Evolutionary conservation across 2,888 invertebrate species (phyloP), one percentile per base, ranked within the genome.

Genomic region (Hemaris fuciformis): DNA sequence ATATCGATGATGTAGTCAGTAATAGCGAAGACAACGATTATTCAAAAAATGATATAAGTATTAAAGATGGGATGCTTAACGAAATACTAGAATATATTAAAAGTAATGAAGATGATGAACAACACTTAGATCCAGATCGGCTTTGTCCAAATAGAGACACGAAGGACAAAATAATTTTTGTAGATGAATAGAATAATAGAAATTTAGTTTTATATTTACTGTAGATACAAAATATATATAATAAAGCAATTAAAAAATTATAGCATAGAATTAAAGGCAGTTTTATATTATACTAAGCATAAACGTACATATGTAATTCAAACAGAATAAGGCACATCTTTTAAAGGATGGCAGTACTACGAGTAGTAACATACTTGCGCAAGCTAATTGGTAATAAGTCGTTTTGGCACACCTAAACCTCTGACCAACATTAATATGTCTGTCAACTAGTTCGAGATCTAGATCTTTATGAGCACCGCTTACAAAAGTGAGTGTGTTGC

Each of bases 401-500:
- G 73, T 79, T 83, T 78, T 77, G 80, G 77, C 80, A 76, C 78
- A 76, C 79, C 78, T 74, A 72, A 74, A 72, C 72, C 72, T 67
- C 72, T 68, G 70, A 67, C 70, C 62, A 73, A 66, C 78, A 76
- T 85, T 81, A 85, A 87, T 83, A 82, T 80, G 84, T 81, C 79
- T 81, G 81, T 85, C 81, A 84, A 84, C 79, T 83, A 70, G 82
- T 80, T 78, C 73, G 76, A 84, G 83, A 84, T 86, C 84, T 87
- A 85, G 84, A 89, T 85, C 89, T 89, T 88, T 91, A 88, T 89
- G 68, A 84, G 80, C 66, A 67, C 69, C 70, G 80, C 77, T 84
- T 91, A 91, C 91, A 91, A 90, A 92, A 91, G 87, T 80, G 87
- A 84, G 76, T 74, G 90, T 78, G 72, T 66, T 66, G 73, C 74